These are phyloP conservation scores for Epinotia bilunana DNA, from an alignment of 2,888 invertebrate species.

Conservation along the genomic window DNA sequence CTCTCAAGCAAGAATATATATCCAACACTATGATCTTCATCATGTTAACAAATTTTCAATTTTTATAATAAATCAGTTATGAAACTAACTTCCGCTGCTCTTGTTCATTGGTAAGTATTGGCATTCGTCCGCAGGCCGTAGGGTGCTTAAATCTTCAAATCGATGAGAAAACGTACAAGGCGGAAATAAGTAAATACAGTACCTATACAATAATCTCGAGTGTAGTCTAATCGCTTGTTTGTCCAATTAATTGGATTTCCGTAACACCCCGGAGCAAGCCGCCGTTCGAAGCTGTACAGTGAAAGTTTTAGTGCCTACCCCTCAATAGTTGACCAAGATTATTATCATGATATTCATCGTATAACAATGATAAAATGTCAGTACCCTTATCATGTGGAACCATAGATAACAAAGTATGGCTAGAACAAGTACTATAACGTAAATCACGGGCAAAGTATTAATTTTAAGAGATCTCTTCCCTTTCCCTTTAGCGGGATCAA, in stretches of 20 bases:
- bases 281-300: constrained; percentile 43
- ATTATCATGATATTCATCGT: constrained; percentile 17
- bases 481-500: too few relatives aligned
- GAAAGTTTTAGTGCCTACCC: constrained; percentile 35
- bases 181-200: constrained; percentile 66
- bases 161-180: constrained; percentile 48
- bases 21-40: too few relatives aligned
- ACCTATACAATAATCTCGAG: constrained; percentile 57
- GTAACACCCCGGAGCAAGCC: constrained; percentile 49
- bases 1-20: too few relatives aligned
- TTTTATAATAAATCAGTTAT: too few relatives aligned
- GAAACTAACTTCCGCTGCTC: too few relatives aligned
- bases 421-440: not conserved
- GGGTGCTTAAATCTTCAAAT: constrained; percentile 55
- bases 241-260: constrained; percentile 77
- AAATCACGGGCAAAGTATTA: not conserved
- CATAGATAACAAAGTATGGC: not conserved
- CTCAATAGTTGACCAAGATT: constrained; percentile 38
- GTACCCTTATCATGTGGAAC: not conserved
- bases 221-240: constrained; percentile 73
- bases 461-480: too few relatives aligned
- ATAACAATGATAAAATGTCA: constrained; percentile 10
- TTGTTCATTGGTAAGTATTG: too few relatives aligned
- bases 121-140: not conserved
- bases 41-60: not conserved